These are phyloP conservation scores for Lophius piscatorius DNA, from an alignment of 2,113 vertebrate species.

Conservation along the genomic window DNA sequence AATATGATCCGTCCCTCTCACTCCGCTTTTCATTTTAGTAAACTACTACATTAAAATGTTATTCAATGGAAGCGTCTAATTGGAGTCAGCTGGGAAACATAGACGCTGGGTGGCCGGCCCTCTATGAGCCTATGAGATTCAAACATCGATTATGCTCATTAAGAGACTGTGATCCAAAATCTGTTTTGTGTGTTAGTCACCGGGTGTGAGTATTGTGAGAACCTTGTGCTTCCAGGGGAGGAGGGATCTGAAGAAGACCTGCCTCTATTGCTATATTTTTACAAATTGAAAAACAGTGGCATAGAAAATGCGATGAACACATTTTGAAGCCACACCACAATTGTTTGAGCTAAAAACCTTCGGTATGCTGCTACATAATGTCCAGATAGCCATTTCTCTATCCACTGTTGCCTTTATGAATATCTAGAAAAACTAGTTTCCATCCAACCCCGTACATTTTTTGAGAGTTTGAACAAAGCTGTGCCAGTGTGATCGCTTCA, in stretches of 20 bases:
- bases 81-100: slow-evolving; percentile 66
- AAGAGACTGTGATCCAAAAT: slow-evolving; percentile 29
- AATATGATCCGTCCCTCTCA: slow-evolving; percentile 41
- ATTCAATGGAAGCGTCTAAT: slow-evolving; percentile 67
- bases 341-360: too few relatives aligned
- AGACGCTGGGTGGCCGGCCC: slow-evolving; percentile 46
- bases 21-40: slow-evolving; percentile 44
- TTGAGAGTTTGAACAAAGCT: too few relatives aligned
- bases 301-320: too few relatives aligned
- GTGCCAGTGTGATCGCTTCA: too few relatives aligned
- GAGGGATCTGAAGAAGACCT: neutral
- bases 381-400: too few relatives aligned
- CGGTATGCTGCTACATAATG: too few relatives aligned
- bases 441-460: too few relatives aligned
- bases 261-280: too few relatives aligned
- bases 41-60: slow-evolving; percentile 50
- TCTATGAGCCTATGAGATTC: slow-evolving; percentile 42
- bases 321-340: too few relatives aligned
- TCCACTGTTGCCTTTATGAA: too few relatives aligned
- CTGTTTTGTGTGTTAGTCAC: slow-evolving; percentile 16
- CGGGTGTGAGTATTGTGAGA: slow-evolving; percentile 2
- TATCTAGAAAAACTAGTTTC: too few relatives aligned
- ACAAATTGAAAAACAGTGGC: too few relatives aligned
- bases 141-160: slow-evolving; percentile 64
- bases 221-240: slow-evolving; percentile 1